phyloP scores from a whole-genome alignment of 64 coral and sea anemone genomes.

The Cladopsammia gracilis region DNA sequence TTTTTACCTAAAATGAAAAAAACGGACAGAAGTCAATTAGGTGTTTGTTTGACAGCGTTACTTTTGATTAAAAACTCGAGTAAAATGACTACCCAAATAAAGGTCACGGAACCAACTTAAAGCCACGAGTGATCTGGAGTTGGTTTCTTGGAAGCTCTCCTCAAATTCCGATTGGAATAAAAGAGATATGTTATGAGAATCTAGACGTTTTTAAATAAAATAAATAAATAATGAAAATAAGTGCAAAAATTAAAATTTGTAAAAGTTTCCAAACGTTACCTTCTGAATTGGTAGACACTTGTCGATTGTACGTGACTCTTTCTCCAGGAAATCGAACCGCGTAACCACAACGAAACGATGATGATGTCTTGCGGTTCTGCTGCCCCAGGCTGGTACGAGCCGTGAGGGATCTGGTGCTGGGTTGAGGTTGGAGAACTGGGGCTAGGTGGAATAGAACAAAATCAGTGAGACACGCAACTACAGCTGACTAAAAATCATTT shows the following conservation, averaged over 20 bases:
- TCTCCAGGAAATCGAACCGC: conserved; percentile 77
- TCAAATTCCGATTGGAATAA: neutral
- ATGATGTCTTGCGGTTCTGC: conserved; percentile 48
- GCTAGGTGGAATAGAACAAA: neutral
- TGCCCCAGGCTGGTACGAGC: conserved; percentile 9
- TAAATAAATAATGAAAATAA: too few species aligned
- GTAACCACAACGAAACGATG: conserved; percentile 83
- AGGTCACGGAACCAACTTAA: too few species aligned
- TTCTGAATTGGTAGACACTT: conserved; percentile 59
- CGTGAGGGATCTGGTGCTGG: conserved; percentile 26
- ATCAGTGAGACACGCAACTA: too few species aligned
- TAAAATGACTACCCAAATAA: too few species aligned
- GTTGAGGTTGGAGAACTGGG: neutral
- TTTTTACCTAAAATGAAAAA: conserved; percentile 34
- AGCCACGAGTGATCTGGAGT: too few species aligned
- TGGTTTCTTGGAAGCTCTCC: neutral
- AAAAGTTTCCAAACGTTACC: conserved; percentile 12
- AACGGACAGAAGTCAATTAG: neutral
- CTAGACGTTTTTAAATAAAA: too few species aligned
- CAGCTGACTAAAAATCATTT: too few species aligned
- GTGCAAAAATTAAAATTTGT: too few species aligned
- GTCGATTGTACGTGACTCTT: conserved; percentile 82
- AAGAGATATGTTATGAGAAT: too few species aligned
- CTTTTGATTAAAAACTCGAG: too few species aligned
- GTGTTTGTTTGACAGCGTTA: neutral